Percentiles rank a stretch among this genome's conserved stretches.
phyloP scores from a whole-genome alignment of 2,888 invertebrate genomes.

The Parnassius glacialis region DNA sequence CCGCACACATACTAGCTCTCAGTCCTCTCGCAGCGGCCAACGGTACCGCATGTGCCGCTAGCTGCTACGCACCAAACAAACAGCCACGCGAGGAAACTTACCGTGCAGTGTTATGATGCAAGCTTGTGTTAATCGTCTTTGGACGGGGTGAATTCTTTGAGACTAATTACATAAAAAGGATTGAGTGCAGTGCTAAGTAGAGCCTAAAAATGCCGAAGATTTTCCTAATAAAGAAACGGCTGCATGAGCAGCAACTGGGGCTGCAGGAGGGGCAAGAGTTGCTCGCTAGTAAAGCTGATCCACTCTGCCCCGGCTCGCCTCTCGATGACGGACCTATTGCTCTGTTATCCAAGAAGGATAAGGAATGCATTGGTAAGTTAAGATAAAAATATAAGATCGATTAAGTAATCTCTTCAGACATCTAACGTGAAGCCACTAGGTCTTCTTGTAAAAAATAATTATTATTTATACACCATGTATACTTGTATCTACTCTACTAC shows the following conservation, averaged over 20 bases:
- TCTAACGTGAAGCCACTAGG: slow-evolving; percentile 12
- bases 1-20: slow-evolving; percentile 69
- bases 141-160: slow-evolving; percentile 56
- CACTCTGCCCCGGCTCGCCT: slow-evolving; percentile 81
- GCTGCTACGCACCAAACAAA: slow-evolving; percentile 66
- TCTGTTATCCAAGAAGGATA: slow-evolving; percentile 80
- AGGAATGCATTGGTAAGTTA: slow-evolving; percentile 67
- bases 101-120: slow-evolving; percentile 77
- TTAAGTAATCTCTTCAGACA: slow-evolving; percentile 39
- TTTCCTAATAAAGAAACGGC: slow-evolving; percentile 93
- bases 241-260: slow-evolving; percentile 94
- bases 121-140: slow-evolving; percentile 53
- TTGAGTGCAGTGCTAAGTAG: slow-evolving; percentile 70
- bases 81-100: slow-evolving; percentile 70
- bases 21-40: slow-evolving; percentile 79
- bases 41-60: slow-evolving; percentile 79
- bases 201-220: slow-evolving; percentile 91
- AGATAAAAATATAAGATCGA: slow-evolving; percentile 11
- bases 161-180: slow-evolving; percentile 70
- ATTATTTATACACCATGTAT: too few species aligned
- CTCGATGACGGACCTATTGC: slow-evolving; percentile 82
- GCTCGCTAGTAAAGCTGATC: slow-evolving; percentile 82
- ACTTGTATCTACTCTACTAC: slow-evolving; percentile 4
- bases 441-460: too few species aligned
- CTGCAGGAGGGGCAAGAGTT: slow-evolving; percentile 91